Percentiles rank a stretch among this genome's conserved stretches.
phyloP scores from a whole-genome alignment of 2,113 vertebrate genomes.

The Pachycephala philippinensis region DNA sequence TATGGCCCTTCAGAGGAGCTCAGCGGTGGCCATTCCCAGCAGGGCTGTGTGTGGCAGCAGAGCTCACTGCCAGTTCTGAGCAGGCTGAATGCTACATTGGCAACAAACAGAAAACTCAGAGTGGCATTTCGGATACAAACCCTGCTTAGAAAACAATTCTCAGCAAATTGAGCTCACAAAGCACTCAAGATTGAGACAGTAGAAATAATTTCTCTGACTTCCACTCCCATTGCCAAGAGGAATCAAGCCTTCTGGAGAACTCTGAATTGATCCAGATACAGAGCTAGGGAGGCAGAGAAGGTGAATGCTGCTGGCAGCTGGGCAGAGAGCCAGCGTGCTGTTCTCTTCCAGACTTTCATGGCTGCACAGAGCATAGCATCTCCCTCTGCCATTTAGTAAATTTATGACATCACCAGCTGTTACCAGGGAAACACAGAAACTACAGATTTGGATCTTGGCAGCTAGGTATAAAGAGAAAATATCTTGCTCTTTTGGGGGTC shows the following conservation, averaged over 20 bases:
- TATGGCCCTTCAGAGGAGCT: background rate
- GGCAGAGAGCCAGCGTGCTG: background rate
- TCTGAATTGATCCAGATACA: background rate
- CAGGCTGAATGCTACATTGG: background rate
- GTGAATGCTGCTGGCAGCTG: background rate
- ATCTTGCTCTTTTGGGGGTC: background rate
- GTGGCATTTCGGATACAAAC: background rate
- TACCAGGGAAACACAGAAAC: slow-evolving; percentile 48
- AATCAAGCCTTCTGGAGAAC: background rate
- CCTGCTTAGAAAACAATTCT: background rate
- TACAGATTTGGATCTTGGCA: slow-evolving; percentile 19
- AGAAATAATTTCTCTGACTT: background rate
- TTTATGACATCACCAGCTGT: slow-evolving; percentile 9
- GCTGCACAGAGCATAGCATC: background rate
- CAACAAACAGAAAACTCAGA: background rate
- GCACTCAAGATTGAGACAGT: background rate
- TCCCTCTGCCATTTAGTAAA: slow-evolving; percentile 2
- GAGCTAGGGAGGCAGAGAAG: background rate
- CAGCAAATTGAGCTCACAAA: background rate
- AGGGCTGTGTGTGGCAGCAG: background rate
- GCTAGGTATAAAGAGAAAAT: background rate
- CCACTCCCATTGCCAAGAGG: background rate
- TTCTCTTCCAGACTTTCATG: background rate
- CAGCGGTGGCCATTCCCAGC: background rate
- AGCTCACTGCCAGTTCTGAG: background rate